Evolutionary conservation across 2,888 invertebrate genomes (phyloP).

Genomic region (Leucania comma): DNA sequence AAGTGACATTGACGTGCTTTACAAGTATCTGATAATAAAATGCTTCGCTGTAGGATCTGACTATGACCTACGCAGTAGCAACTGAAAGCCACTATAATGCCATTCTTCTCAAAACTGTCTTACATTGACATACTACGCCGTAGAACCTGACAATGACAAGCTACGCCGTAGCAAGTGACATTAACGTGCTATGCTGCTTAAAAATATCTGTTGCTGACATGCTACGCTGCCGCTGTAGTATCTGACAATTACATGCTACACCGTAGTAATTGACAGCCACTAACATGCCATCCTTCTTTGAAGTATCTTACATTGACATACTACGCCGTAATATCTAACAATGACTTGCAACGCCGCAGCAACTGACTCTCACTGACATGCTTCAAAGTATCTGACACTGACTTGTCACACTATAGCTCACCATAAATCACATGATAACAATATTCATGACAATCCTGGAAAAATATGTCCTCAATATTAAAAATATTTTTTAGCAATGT

Average conservation of each 20-base stretch:
- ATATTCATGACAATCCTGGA: slow-evolving; percentile 2
- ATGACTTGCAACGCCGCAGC: background rate
- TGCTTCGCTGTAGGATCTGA: no score
- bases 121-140: no score
- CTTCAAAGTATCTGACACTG: background rate
- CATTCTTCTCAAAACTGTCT: no score
- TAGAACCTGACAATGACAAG: no score
- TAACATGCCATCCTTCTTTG: background rate
- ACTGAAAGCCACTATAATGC: background rate
- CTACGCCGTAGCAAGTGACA: no score
- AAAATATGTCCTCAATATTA: slow-evolving; percentile 1
- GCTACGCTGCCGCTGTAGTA: no score
- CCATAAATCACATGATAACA: background rate
- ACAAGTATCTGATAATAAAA: no score
- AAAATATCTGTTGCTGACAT: no score
- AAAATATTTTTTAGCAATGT: background rate
- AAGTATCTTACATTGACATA: background rate
- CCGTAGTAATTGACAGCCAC: no score
- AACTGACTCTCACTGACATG: background rate
- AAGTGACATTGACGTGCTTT: no score
- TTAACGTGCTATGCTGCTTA: background rate
- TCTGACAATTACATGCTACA: no score
- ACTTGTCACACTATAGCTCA: background rate
- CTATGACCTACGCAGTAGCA: background rate
- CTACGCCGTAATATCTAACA: background rate